Evolutionary conservation across 2,113 vertebrate genomes (phyloP), one percentile per base, ranked within the genome.

Genomic region (Megaleporinus macrocephalus): DNA sequence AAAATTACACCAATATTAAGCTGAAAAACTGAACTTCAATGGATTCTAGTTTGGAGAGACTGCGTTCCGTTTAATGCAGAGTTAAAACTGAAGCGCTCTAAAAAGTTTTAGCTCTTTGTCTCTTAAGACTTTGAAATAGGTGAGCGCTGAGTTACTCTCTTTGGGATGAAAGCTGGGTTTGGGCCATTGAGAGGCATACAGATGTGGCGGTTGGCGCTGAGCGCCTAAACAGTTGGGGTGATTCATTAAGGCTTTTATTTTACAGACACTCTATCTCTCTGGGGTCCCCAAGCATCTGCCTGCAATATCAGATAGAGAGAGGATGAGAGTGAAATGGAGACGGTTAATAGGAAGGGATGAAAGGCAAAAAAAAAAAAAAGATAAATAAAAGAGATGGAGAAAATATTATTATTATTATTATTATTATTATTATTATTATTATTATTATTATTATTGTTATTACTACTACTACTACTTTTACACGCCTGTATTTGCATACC

Each of bases 161-260:
- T 86, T 84, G 77, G 65, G 83, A 84, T 61, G 65, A 71, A 57
- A 69, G 51, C 29, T 62, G 30, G 18, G 55, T 70, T 51, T 65
- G 76, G 65, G 87, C 84, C 85, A 87, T 84, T 86, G 85, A 85
- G 87, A 73, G 81, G 84, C 81, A 83, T 92, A 86, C 92, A 93
- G 91, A 92, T 94, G 91, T 88, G 84, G 72, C 85, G 85, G 86
- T 92, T 92, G 91, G 92, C 90, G 84, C 79, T 85, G 57, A 84
- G 83, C 77, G 47, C 91, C 88, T 88, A 91, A 91, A 91, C 91
- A 91, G 90, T 90, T 89, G 83, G 88, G 85, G 84, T 89, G 87
- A 91, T 92, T 93, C 90, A 93, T 94, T 92, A 93, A 86, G 62
- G 83, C 88, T 91, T 92, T 92, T 89, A 91, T 89, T 90, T 90